phyloP scores from a whole-genome alignment of 2,888 invertebrate species.

The Chaitophorus viminalis region DNA sequence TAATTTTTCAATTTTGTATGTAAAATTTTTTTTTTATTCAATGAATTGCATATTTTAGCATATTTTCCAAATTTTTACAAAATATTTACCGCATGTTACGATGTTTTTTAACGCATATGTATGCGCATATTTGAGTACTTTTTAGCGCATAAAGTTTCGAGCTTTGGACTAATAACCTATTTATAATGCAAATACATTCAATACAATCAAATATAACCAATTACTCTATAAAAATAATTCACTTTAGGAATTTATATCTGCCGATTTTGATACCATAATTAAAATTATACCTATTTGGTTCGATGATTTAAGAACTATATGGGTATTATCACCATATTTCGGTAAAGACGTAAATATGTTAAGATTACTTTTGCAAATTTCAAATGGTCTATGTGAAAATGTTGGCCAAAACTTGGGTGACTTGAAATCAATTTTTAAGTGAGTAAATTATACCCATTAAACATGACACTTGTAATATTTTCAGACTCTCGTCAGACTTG shows the following conservation, averaged over 20 bases:
- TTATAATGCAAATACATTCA: no score
- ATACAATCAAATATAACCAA: no score
- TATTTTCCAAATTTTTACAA: no score
- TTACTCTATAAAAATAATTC: no score
- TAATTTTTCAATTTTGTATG: no score
- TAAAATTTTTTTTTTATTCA: no score
- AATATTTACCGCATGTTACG: no score
- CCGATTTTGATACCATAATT: slow-evolving; percentile 48
- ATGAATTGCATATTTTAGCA: no score
- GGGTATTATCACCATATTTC: slow-evolving; percentile 89
- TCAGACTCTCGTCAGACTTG: neutral
- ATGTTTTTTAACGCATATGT: no score
- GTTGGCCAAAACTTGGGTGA: slow-evolving; percentile 68
- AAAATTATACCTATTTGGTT: slow-evolving; percentile 70
- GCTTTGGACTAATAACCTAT: no score
- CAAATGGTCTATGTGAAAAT: slow-evolving; percentile 83
- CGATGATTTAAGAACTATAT: slow-evolving; percentile 87
- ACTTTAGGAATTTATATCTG: slow-evolving; percentile 43
- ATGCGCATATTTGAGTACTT: no score
- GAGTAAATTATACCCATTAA: neutral
- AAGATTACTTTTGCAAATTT: slow-evolving; percentile 82
- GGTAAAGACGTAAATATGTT: slow-evolving; percentile 88
- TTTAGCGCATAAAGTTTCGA: no score
- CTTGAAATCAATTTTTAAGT: slow-evolving; percentile 54
- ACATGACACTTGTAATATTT: neutral